Evolutionary conservation across 2,888 invertebrate species (phyloP).

Genomic region (Aphrophora alni): DNA sequence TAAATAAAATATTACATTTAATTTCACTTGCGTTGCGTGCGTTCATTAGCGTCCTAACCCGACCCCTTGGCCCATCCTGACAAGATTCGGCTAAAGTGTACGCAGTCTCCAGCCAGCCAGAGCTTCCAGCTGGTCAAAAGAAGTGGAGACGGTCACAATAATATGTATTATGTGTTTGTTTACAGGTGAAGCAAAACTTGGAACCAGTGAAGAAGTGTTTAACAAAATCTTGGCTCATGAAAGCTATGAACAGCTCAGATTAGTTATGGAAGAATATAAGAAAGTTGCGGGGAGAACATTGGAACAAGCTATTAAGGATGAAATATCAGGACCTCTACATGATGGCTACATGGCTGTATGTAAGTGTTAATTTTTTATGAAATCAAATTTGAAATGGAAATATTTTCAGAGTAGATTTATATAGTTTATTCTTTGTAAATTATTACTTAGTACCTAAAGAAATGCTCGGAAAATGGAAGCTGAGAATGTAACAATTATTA

Average conservation of each 20-base stretch:
- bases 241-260: constrained; percentile 73
- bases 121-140: no score
- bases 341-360: constrained; percentile 75
- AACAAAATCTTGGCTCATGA: constrained; percentile 75
- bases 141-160: no score
- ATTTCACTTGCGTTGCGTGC: no score
- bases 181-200: constrained; percentile 68
- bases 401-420: no score
- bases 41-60: no score
- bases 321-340: constrained; percentile 70
- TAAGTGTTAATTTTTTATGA: constrained; percentile 55
- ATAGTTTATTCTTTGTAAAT: background rate
- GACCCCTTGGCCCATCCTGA: no score
- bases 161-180: constrained; percentile 12
- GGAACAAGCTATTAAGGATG: constrained; percentile 73
- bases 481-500: no score
- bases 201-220: constrained; percentile 77
- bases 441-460: background rate
- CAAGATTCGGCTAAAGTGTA: no score
- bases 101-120: no score
- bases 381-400: no score
- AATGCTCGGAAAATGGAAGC: background rate
- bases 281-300: constrained; percentile 74
- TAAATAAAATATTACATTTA: no score
- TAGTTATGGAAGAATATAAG: constrained; percentile 77